A percentile compares a stretch with the other conserved stretches of the same genome.
phyloP scores from a whole-genome alignment of 2,113 vertebrate genomes.

The Caranx melampygus region DNA sequence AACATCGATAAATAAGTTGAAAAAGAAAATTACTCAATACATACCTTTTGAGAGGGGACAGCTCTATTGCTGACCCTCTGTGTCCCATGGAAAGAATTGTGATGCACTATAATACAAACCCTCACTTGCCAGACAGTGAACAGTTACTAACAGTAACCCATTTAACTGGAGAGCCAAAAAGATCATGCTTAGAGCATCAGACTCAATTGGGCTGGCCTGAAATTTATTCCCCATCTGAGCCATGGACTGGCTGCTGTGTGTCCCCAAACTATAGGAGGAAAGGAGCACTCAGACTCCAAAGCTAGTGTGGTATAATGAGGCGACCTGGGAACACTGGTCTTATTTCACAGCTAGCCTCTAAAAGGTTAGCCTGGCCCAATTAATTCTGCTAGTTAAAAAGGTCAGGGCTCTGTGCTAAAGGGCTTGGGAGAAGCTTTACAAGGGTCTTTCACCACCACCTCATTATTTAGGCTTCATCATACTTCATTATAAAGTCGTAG shows the following conservation, averaged over 20 bases:
- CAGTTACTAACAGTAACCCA: conserved; percentile 19
- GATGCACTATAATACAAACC: not conserved
- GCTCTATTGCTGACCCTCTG: not conserved
- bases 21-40: not conserved
- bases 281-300: conserved; percentile 66
- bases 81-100: not conserved
- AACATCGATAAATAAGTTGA: conserved; percentile 6
- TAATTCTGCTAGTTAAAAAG: conserved; percentile 86
- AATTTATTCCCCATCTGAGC: conserved; percentile 72
- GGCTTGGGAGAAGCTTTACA: conserved; percentile 73
- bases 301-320: conserved; percentile 79
- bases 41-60: not conserved
- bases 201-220: conserved; percentile 77
- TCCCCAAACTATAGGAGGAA: conserved; percentile 64
- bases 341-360: conserved; percentile 71
- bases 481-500: conserved; percentile 77
- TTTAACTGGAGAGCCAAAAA: conserved; percentile 31
- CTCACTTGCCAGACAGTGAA: conserved; percentile 6
- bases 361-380: conserved; percentile 86
- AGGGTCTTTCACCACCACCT: conserved; percentile 65
- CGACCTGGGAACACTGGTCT: conserved; percentile 76
- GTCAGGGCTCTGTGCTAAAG: conserved; percentile 80
- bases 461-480: conserved; percentile 81
- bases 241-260: conserved; percentile 42
- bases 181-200: conserved; percentile 47